Conservation (phyloP, 2,888 invertebrate species). For the Cerceris ruficornis region DNA sequence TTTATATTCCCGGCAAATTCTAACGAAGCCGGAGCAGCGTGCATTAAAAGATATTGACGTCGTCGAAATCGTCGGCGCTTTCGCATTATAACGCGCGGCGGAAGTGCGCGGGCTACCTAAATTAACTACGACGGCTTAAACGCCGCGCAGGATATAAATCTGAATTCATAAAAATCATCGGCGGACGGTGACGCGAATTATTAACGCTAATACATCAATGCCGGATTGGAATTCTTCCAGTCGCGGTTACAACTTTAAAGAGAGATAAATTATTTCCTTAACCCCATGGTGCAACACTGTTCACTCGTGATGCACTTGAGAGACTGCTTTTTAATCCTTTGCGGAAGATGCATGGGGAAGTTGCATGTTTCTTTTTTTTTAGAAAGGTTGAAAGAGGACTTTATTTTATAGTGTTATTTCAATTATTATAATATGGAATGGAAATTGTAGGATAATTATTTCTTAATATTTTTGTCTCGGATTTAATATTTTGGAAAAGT, state of each 20-base stretch:
- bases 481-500: too few relatives aligned
- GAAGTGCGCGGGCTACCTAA: constrained; percentile 18
- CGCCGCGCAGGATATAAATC: constrained; percentile 41
- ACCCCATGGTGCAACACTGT: too few relatives aligned
- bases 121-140: constrained; percentile 51
- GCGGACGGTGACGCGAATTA: not conserved
- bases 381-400: too few relatives aligned
- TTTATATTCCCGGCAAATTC: constrained; percentile 48
- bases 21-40: constrained; percentile 46
- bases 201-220: constrained; percentile 10
- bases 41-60: constrained; percentile 57
- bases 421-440: too few relatives aligned
- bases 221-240: not conserved
- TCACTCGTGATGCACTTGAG: too few relatives aligned
- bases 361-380: too few relatives aligned
- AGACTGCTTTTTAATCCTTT: too few relatives aligned
- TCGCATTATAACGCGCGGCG: constrained; percentile 31
- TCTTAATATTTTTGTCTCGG: too few relatives aligned
- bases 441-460: too few relatives aligned
- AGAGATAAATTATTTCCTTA: not conserved
- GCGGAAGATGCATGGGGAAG: too few relatives aligned
- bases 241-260: not conserved
- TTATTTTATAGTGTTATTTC: too few relatives aligned
- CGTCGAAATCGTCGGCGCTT: constrained; percentile 31
- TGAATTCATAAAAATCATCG: constrained; percentile 58